Evolutionary conservation across 2,113 vertebrate species (phyloP).

Genomic region (Lophius piscatorius): DNA sequence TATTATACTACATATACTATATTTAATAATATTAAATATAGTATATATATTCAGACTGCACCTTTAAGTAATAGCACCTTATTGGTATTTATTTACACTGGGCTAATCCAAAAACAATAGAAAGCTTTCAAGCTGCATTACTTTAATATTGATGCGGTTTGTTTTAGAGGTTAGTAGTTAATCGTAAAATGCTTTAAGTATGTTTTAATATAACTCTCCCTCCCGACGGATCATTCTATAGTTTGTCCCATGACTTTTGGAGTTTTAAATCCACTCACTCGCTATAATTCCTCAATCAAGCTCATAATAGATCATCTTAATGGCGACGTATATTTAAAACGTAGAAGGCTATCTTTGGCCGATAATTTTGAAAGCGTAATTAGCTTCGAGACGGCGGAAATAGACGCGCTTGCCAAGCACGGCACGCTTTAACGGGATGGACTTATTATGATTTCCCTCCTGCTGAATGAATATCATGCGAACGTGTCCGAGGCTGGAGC

Average conservation of each 20-base stretch:
- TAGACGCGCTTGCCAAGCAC: slow-evolving; percentile 42
- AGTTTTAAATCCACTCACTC: slow-evolving; percentile 38
- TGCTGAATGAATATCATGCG: slow-evolving; percentile 31
- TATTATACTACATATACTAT: no score
- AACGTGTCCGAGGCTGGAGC: slow-evolving; percentile 12
- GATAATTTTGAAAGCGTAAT: slow-evolving; percentile 59
- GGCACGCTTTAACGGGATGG: slow-evolving; percentile 40
- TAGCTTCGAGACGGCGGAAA: slow-evolving; percentile 54
- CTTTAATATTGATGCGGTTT: no score
- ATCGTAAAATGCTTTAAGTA: no score
- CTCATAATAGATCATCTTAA: slow-evolving; percentile 67
- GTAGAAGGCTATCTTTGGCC: slow-evolving; percentile 56
- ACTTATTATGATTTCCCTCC: slow-evolving; percentile 43
- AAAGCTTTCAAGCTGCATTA: no score
- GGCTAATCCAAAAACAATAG: no score
- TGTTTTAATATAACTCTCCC: not conserved
- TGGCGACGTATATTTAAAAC: slow-evolving; percentile 70
- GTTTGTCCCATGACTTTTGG: not conserved
- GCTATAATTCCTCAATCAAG: slow-evolving; percentile 60
- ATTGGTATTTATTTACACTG: no score
- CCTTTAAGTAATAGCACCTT: no score
- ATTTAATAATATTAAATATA: no score
- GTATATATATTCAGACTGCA: no score
- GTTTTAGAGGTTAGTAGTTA: no score
- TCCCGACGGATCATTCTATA: not conserved